Percentiles rank a stretch among this genome's conserved stretches.
phyloP scores from a whole-genome alignment of 2,113 vertebrate genomes.

The Cyphomyrus discorhynchus region DNA sequence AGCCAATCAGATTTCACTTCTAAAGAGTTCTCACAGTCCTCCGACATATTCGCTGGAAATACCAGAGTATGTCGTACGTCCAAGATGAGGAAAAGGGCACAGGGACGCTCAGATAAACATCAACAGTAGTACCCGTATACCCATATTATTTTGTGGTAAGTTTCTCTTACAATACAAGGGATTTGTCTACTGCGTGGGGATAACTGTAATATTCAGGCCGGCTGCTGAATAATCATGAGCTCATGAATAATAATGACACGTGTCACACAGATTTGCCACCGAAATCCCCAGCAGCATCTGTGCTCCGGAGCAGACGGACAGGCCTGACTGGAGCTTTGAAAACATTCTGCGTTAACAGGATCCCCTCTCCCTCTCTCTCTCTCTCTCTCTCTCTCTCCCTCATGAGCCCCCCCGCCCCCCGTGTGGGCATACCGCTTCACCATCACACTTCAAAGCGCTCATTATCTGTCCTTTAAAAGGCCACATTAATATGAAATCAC shows the following conservation, averaged over 20 bases:
- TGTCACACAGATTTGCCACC: conserved; percentile 1
- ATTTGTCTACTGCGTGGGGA: neutral
- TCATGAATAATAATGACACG: neutral
- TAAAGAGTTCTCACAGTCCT: neutral
- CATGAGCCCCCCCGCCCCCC: neutral
- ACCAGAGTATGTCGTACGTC: neutral
- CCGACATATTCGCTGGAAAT: neutral
- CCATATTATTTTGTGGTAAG: neutral
- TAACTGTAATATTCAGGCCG: neutral
- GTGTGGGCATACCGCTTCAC: neutral
- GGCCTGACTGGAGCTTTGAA: neutral
- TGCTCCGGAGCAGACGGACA: neutral
- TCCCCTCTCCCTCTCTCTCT: neutral
- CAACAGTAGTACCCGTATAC: neutral
- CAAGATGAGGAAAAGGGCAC: neutral
- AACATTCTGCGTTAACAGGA: neutral
- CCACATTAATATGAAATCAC: conserved; percentile 18
- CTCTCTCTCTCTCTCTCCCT: neutral
- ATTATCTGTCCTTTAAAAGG: conserved; percentile 19
- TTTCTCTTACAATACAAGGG: neutral
- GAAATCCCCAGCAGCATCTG: neutral
- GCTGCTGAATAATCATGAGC: neutral
- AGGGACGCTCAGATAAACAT: neutral
- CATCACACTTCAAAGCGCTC: conserved; percentile 18
- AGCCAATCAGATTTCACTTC: neutral